Evolutionary conservation across 2,113 vertebrate genomes (phyloP).

Genomic region (Corapipo altera): DNA sequence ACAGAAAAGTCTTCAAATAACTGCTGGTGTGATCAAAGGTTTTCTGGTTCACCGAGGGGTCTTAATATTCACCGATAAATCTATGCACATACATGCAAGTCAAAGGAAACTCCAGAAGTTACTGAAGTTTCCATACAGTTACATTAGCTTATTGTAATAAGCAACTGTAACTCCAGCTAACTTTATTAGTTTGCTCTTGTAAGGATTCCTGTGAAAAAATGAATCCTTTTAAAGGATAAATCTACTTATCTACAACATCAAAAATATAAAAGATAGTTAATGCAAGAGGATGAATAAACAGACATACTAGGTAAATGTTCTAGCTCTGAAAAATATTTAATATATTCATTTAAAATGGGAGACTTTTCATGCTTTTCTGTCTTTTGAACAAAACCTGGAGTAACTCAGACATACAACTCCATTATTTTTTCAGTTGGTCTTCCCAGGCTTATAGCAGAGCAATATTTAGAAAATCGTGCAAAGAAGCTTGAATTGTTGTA

Average conservation of each 20-base stretch:
- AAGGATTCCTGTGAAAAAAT: neutral
- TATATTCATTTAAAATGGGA: neutral
- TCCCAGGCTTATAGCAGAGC: neutral
- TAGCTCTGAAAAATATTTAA: neutral
- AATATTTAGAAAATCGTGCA: neutral
- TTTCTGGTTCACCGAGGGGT: neutral
- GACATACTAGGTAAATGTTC: neutral
- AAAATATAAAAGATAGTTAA: neutral
- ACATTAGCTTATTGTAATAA: neutral
- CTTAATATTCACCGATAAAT: neutral
- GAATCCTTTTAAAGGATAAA: no score
- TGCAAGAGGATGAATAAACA: neutral
- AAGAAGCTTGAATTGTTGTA: neutral
- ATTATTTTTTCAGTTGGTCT: neutral
- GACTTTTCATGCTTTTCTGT: neutral
- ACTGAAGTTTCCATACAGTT: neutral
- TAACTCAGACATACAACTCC: neutral
- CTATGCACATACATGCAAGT: neutral
- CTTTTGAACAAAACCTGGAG: neutral
- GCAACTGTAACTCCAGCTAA: neutral
- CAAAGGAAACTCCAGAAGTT: neutral
- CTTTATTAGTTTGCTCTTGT: neutral
- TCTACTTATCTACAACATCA: neutral
- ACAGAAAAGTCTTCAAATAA: neutral
- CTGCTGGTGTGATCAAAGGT: neutral